Percentiles rank a stretch among this genome's conserved stretches.
Conservation (phyloP, 2,797 vertebrate genomes). For the Chaunax sp. region DNA sequence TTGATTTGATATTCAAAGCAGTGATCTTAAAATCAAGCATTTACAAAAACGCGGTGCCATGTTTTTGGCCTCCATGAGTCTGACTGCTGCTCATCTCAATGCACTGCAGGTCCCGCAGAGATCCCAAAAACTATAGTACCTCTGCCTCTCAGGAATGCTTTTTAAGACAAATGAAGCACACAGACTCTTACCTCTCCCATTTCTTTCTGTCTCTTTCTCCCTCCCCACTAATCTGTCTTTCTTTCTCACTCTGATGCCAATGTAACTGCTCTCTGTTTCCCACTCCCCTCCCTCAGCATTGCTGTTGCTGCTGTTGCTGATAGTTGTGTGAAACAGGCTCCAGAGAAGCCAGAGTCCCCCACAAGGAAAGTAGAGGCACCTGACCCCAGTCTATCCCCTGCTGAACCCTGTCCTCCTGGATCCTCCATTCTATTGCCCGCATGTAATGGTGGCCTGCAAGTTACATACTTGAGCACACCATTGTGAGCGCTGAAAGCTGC, state of each 20-base stretch:
- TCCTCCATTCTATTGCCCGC: constrained; percentile 81
- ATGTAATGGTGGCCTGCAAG: constrained; percentile 81
- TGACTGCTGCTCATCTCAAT: neutral
- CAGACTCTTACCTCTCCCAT: constrained; percentile 64
- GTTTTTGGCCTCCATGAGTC: constrained; percentile 19
- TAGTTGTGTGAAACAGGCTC: constrained; percentile 86
- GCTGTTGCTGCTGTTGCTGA: constrained; percentile 85
- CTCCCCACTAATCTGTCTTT: constrained; percentile 75
- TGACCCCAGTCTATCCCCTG: constrained; percentile 75
- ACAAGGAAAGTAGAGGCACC: constrained; percentile 87
- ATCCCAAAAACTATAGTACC: constrained; percentile 31
- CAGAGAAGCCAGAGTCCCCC: constrained; percentile 86
- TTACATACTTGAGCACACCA: constrained; percentile 82
- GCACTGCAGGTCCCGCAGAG: constrained; percentile 21
- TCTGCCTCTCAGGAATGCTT: constrained; percentile 59
- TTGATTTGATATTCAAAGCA: constrained; percentile 64
- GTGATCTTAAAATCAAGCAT: constrained; percentile 43
- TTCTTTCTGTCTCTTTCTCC: constrained; percentile 74
- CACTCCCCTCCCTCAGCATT: constrained; percentile 82
- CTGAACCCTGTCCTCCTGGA: constrained; percentile 75
- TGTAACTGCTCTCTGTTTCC: constrained; percentile 82
- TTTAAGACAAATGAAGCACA: constrained; percentile 72
- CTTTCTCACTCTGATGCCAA: constrained; percentile 69
- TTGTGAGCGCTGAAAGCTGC: constrained; percentile 65
- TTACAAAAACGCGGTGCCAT: constrained; percentile 21